Conservation (phyloP, 1,140 invertebrate species). For the Battus philenor region DNA sequence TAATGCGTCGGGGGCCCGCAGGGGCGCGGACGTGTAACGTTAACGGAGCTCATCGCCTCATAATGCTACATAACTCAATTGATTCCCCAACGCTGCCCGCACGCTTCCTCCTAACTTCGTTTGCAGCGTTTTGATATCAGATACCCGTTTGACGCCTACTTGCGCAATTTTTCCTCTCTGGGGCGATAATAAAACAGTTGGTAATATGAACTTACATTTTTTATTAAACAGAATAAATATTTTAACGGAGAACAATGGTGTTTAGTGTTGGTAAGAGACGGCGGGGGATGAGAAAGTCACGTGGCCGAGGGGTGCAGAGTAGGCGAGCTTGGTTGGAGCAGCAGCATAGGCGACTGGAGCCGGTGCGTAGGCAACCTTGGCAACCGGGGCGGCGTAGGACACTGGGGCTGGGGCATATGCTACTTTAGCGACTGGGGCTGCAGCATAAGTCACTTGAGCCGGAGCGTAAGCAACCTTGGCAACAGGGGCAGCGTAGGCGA, state of each 20-base stretch:
- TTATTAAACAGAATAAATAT: constrained; percentile 44
- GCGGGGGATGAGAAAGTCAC: constrained; percentile 48
- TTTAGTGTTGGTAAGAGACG: constrained; percentile 52
- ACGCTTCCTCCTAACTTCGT: constrained; percentile 68
- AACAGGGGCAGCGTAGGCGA: constrained; percentile 35
- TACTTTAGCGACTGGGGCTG: constrained; percentile 72
- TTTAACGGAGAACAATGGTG: constrained; percentile 22
- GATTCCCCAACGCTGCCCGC: constrained; percentile 70
- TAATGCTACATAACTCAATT: constrained; percentile 74
- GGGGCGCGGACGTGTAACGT: constrained; percentile 60
- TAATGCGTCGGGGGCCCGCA: constrained; percentile 54
- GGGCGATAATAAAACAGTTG: constrained; percentile 34
- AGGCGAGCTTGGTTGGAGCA: constrained; percentile 32
- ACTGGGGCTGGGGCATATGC: constrained; percentile 65
- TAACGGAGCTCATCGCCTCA: constrained; percentile 63
- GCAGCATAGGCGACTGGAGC: constrained; percentile 30
- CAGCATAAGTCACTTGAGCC: constrained; percentile 30
- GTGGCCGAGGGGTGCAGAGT: constrained; percentile 29
- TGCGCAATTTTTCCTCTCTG: constrained; percentile 43
- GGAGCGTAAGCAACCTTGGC: constrained; percentile 36
- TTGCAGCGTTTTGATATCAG: constrained; percentile 72
- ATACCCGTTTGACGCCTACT: constrained; percentile 62
- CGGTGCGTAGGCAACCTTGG: constrained; percentile 23
- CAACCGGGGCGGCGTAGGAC: constrained; percentile 27
- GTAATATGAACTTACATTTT: constrained; percentile 33